Base-by-base conservation (phyloP, 2,113 vertebrate species). In the Pterocles gutturalis region DNA sequence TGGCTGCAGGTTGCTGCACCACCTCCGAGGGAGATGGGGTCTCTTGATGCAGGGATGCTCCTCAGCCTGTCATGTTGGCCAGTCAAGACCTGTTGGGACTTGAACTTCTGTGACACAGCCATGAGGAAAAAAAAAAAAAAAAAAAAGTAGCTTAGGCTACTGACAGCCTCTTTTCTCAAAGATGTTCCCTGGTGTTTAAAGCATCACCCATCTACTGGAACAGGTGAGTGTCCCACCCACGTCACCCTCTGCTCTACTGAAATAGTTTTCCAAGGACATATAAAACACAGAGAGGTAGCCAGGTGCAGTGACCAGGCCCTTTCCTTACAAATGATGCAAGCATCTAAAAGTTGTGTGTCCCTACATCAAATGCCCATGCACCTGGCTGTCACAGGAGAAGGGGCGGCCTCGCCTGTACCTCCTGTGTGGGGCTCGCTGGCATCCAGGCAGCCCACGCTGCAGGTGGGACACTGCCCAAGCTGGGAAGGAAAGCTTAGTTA, bases 371-470 rank as follows among this genome's bases (percentile, higher is more conserved):
- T 13, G 34, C 19, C 45, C 54, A 66, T 69, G 46, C 36, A 81
- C 21, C 10, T 20, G 64, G 28, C n/a, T 62, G 43, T 61, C 64
- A 33, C 1, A 0, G 10, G 13, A 86, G 58, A 83, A 57, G 54
- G 26, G 28, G 3, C 31, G 89, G 28, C 36, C 29, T 66, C 5
- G 7, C 34, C 34, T 48, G 17, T 3, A 0, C 36, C 24, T 77
- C 41, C 38, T 66, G 2, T 4, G 0, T 61, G 25, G 25, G 58
- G 8, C 36, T 58, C 2, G 1, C 22, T n/a, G 36, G 24, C n/a
- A 28, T 58, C n/a, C 5, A 2, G n/a, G 36, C 76, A 76, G 57
- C n/a, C 22, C 38, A 76, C 0, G 0, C 17, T 65, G 26, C 54
- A 60, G 49, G 26, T 72, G 62, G 34, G 25, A 80, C 2, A 2